A percentile compares a stretch with the other conserved stretches of the same genome.
phyloP scores from a whole-genome alignment of 2,113 vertebrate species.

The Nerophis lumbriciformis region DNA sequence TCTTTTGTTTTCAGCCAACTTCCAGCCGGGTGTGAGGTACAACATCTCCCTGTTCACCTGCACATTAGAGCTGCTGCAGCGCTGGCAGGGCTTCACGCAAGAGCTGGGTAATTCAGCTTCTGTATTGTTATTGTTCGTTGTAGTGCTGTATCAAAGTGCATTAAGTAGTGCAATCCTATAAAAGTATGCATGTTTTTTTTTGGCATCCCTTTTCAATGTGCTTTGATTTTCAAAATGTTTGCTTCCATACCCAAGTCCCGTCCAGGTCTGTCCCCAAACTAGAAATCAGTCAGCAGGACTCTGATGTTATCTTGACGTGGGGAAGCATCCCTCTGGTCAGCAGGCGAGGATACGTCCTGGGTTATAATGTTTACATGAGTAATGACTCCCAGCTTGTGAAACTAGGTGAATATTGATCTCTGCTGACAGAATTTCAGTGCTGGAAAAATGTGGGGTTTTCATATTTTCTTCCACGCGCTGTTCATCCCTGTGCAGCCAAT shows the following conservation, averaged over 20 bases:
- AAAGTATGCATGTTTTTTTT: neutral
- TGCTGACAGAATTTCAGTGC: neutral
- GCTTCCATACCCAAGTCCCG: constrained; percentile 44
- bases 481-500: constrained; percentile 45
- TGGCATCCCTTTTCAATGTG: neutral
- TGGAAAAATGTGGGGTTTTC: neutral
- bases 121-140: too few relatives aligned
- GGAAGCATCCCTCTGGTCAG: constrained; percentile 35
- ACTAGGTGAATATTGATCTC: constrained; percentile 47
- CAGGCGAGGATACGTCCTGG: constrained; percentile 62
- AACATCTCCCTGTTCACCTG: constrained; percentile 63
- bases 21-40: constrained; percentile 66
- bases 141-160: too few relatives aligned
- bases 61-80: constrained; percentile 52
- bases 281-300: constrained; percentile 40
- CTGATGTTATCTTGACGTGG: constrained; percentile 62
- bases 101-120: constrained; percentile 54
- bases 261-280: constrained; percentile 42
- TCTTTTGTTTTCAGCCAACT: constrained; percentile 47
- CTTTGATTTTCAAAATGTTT: neutral
- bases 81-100: constrained; percentile 61
- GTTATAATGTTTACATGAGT: constrained; percentile 66
- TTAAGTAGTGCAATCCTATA: too few relatives aligned
- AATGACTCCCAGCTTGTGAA: constrained; percentile 46
- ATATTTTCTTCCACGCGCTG: neutral